Percentiles rank a stretch among this genome's conserved stretches.
Conservation (phyloP, 2,797 vertebrate genomes). For the Crenichthys baileyi region DNA sequence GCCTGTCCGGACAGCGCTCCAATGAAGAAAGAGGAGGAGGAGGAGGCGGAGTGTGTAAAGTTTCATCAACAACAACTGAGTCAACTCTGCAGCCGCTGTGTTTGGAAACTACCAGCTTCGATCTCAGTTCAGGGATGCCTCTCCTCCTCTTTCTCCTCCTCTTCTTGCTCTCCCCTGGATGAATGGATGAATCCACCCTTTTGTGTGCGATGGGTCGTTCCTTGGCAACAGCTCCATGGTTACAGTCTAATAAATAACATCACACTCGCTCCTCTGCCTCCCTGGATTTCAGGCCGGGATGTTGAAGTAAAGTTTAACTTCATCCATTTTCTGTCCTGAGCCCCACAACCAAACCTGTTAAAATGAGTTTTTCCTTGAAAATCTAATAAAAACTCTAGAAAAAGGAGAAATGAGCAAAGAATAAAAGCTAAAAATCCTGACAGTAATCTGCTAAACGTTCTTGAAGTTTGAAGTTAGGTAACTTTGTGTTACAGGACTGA, state of each 20-base stretch:
- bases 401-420: neutral
- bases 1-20: constrained; percentile 61
- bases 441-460: neutral
- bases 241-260: constrained; percentile 85
- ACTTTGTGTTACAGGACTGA: neutral
- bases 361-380: neutral
- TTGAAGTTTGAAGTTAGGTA: neutral
- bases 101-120: constrained; percentile 43
- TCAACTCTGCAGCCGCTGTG: constrained; percentile 46
- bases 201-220: constrained; percentile 86
- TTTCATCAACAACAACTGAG: constrained; percentile 72
- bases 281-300: constrained; percentile 44
- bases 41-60: constrained; percentile 55
- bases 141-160: constrained; percentile 56
- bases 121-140: constrained; percentile 69
- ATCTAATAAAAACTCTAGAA: too few relatives aligned
- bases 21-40: constrained; percentile 46
- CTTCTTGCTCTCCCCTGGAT: constrained; percentile 54
- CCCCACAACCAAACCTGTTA: neutral
- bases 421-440: neutral
- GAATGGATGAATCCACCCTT: constrained; percentile 88
- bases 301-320: constrained; percentile 26
- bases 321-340: neutral
- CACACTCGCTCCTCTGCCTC: constrained; percentile 66
- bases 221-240: constrained; percentile 85